Conservation (phyloP, 2,113 vertebrate genomes). For the Alexandromys fortis region DNA sequence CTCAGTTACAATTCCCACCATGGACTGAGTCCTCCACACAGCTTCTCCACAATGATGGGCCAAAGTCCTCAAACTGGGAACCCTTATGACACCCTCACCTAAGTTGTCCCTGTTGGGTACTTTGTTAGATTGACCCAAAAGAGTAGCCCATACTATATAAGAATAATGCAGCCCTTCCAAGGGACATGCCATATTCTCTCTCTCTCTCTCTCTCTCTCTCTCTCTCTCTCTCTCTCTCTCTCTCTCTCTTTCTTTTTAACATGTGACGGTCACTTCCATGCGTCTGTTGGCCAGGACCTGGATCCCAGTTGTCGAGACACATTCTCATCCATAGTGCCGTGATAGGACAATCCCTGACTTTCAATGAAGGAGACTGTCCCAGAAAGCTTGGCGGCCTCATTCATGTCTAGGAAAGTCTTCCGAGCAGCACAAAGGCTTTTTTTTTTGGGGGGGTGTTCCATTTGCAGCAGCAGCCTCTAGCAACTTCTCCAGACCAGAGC, state of each 20-base stretch:
- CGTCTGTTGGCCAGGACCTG: not conserved
- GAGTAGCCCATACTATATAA: not conserved
- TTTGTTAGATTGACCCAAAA: not conserved
- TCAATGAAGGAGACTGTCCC: not conserved
- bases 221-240: no score
- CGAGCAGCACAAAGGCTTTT: not conserved
- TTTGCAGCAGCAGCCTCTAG: not conserved
- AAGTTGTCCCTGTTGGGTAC: not conserved
- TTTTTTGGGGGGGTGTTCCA: no score
- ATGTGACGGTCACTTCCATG: not conserved
- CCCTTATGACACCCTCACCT: no score
- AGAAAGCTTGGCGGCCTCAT: not conserved
- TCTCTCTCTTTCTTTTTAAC: no score
- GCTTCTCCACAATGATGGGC: not conserved
- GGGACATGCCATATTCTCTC: no score
- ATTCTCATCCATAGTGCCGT: not conserved
- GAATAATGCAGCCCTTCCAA: not conserved
- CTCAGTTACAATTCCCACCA: not conserved
- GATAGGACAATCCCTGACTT: not conserved
- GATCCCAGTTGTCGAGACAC: not conserved
- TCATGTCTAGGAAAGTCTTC: not conserved
- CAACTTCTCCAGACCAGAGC: not conserved
- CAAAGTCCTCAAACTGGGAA: not conserved
- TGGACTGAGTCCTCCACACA: no score
- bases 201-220: no score